Conservation (phyloP, 2,888 invertebrate genomes). For the Herminia tarsipennalis region DNA sequence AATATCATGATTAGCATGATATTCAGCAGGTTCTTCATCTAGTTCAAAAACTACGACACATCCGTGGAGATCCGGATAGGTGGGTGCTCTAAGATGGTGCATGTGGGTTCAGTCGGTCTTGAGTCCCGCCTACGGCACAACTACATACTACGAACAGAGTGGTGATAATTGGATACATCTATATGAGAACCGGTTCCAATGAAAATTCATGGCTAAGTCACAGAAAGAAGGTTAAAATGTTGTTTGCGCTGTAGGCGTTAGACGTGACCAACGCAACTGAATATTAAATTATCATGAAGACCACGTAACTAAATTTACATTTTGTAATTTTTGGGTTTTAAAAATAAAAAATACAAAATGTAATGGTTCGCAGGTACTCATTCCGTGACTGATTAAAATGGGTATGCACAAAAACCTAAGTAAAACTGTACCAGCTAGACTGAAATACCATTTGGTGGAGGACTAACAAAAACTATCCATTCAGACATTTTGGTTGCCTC, state of each 20-base stretch:
- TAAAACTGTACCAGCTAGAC: slow-evolving; percentile 2
- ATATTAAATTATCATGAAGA: slow-evolving; percentile 2
- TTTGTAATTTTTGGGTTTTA: too few relatives aligned
- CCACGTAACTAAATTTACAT: too few relatives aligned
- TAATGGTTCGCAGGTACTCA: neutral
- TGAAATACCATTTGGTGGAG: slow-evolving; percentile 2
- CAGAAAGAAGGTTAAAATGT: slow-evolving; percentile 9
- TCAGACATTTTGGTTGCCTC: neutral
- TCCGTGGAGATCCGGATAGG: slow-evolving; percentile 30
- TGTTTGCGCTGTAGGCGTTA: slow-evolving; percentile 14
- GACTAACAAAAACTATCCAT: slow-evolving; percentile 4
- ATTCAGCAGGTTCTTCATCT: slow-evolving; percentile 27
- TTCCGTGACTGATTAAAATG: slow-evolving; percentile 4
- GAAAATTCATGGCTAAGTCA: slow-evolving; percentile 24
- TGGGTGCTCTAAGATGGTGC: slow-evolving; percentile 34
- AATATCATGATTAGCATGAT: too few relatives aligned
- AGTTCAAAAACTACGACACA: slow-evolving; percentile 32
- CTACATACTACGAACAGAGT: slow-evolving; percentile 29
- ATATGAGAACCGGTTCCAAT: slow-evolving; percentile 23
- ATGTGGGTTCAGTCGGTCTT: slow-evolving; percentile 36
- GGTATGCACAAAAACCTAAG: neutral
- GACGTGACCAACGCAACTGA: slow-evolving; percentile 14
- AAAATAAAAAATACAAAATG: too few relatives aligned
- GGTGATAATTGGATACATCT: slow-evolving; percentile 29
- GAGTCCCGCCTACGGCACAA: slow-evolving; percentile 33